phyloP scores from a whole-genome alignment of 2,888 invertebrate genomes.

The Chironomus tentans region DNA sequence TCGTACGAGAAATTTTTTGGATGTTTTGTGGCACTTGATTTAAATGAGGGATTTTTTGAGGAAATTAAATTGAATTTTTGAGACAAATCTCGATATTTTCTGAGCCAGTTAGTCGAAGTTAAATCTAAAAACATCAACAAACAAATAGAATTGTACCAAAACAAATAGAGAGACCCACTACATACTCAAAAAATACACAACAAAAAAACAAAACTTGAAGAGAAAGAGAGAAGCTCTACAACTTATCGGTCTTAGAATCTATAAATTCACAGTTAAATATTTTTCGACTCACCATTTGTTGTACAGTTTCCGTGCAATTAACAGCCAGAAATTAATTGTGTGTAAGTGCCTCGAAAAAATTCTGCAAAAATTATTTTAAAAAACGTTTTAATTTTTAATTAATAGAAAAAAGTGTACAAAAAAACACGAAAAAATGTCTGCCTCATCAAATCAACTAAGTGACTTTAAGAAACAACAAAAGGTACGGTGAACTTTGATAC shows the following conservation, averaged over 20 bases:
- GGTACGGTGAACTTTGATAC: constrained; percentile 19
- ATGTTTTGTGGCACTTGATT: neutral
- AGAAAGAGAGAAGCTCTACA: neutral
- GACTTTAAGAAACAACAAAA: constrained; percentile 5
- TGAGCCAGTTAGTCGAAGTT: too few relatives aligned
- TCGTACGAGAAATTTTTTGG: neutral
- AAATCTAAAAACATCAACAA: too few relatives aligned
- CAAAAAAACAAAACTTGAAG: neutral
- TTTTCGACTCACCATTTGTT: constrained; percentile 3
- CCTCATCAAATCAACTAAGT: neutral
- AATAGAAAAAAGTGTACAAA: neutral
- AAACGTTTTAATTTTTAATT: too few relatives aligned
- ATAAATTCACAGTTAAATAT: neutral
- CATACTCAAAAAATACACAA: neutral
- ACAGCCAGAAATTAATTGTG: neutral
- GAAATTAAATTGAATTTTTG: too few relatives aligned
- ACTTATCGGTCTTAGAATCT: constrained; percentile 13
- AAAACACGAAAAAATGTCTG: neutral
- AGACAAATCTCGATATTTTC: too few relatives aligned
- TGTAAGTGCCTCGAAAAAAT: neutral
- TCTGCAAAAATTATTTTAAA: neutral
- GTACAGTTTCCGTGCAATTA: constrained; percentile 1
- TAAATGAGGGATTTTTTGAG: too few relatives aligned
- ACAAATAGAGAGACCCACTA: too few relatives aligned
- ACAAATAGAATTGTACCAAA: too few relatives aligned